Base-by-base conservation (phyloP, 2,113 vertebrate species). In the Poeciliopsis turrubarensis region DNA sequence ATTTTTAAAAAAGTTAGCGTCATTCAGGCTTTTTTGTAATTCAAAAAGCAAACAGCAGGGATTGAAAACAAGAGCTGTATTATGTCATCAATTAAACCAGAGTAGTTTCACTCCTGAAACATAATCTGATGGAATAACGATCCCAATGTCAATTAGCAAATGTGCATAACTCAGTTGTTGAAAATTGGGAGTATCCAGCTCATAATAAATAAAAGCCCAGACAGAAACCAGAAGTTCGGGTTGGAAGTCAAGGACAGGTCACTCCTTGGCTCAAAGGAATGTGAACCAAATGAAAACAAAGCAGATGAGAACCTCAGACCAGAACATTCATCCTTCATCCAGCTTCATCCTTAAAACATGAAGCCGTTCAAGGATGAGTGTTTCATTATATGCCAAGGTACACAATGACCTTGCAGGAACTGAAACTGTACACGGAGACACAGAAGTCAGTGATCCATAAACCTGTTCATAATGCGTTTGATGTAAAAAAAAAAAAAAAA, bases 401-500 rank as follows among this genome's bases (percentile, higher is more conserved):
- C 22, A n/a, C 63, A 37, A 30, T 0, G 2, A 41, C 15, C n/a
- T 17, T 0, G 15, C 19, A 86, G 62, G 84, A 86, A 84, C 86
- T 79, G 87, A 84, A 88, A 82, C 65, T 70, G 57, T n/a, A n/a
- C 69, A 61, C 0, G 15, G 17, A 61, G 26, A 19, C n/a, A 12
- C 15, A 4, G 3, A 39, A 41, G 15, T 47, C 17, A 39, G 12
- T 30, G 32, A 41, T 19, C 6, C 5, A 47, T 47, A 19, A 47
- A 19, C 17, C 32, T 34, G 9, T 26, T 12, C 10, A 62, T 39
- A n/a, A 7, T 30, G 12, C 10, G 22, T 30, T 25, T 62, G 15
- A 29, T 60, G 13, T 26, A 8, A 9, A 14, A 14, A 63, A 11
- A 15, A 68, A 57, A 51, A 51, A 15, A 25, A 54, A 9, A 10